phyloP scores from a whole-genome alignment of 35 echinoderm and acorn worm genomes.

The Anneissia japonica region DNA sequence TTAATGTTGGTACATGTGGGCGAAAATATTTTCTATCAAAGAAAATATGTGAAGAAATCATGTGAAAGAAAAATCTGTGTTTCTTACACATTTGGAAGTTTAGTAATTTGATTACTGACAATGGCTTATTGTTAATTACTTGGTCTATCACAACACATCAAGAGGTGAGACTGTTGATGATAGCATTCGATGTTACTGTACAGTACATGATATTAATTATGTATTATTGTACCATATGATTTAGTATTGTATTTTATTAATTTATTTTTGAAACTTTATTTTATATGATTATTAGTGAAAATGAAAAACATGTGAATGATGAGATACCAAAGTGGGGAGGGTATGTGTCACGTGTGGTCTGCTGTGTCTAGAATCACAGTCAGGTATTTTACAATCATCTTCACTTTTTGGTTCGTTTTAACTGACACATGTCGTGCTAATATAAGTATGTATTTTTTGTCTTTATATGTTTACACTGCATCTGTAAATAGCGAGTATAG shows the following conservation, averaged over 20 bases:
- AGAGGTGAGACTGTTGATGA: background rate
- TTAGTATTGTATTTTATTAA: background rate
- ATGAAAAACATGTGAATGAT: background rate
- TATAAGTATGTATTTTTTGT: background rate
- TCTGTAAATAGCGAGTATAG: constrained; percentile 1
- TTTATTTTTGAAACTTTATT: background rate
- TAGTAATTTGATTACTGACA: too few relatives aligned
- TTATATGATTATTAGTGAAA: background rate
- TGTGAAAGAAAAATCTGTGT: too few relatives aligned
- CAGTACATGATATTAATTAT: too few relatives aligned
- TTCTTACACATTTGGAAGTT: too few relatives aligned
- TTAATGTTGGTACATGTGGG: background rate
- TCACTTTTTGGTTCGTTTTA: background rate
- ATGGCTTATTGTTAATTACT: too few relatives aligned
- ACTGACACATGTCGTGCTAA: background rate
- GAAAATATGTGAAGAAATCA: background rate
- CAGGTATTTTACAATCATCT: background rate
- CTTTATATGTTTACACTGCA: background rate
- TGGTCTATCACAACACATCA: too few relatives aligned
- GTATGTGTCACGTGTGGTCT: too few relatives aligned
- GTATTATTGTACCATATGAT: too few relatives aligned
- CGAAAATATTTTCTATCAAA: too few relatives aligned
- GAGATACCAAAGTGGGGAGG: too few relatives aligned
- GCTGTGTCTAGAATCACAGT: too few relatives aligned
- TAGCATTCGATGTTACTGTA: background rate